These are phyloP conservation scores for Nesidiocoris tenuis DNA, from an alignment of 2,888 invertebrate genomes.

Conservation along the genomic window DNA sequence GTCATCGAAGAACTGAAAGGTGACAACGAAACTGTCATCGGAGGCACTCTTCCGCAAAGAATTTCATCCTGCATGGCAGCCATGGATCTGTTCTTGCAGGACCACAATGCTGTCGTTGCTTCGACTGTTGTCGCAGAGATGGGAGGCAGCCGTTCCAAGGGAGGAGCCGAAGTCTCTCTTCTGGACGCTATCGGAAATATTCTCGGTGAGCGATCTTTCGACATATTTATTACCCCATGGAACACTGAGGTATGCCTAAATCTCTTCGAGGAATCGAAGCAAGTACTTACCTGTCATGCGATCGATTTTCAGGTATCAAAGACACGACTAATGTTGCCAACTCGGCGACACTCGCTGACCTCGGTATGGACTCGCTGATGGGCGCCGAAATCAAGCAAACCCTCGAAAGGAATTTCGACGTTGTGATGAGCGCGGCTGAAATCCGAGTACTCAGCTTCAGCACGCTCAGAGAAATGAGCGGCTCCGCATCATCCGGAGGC, in stretches of 20 bases:
- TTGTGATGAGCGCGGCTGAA: slow-evolving; percentile 87
- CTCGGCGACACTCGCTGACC: slow-evolving; percentile 80
- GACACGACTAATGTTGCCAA: slow-evolving; percentile 77
- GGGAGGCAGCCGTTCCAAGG: slow-evolving; percentile 57
- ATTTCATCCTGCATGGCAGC: slow-evolving; percentile 89
- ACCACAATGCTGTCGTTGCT: slow-evolving; percentile 77
- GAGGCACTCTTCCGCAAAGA: slow-evolving; percentile 94
- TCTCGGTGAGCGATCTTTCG: slow-evolving; percentile 62
- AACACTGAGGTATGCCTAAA: too few relatives aligned
- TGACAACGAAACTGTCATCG: slow-evolving; percentile 85
- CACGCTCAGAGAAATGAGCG: slow-evolving; percentile 58
- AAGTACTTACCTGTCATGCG: too few relatives aligned
- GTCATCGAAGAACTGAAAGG: slow-evolving; percentile 87
- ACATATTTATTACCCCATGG: too few relatives aligned
- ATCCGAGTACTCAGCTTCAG: slow-evolving; percentile 82
- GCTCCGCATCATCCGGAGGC: slow-evolving; percentile 2
- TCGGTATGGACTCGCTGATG: slow-evolving; percentile 98
- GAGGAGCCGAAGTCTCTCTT: slow-evolving; percentile 62
- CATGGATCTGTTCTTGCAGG: slow-evolving; percentile 87
- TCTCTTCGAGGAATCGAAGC: too few relatives aligned
- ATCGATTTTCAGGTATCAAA: slow-evolving; percentile 69
- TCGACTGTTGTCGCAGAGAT: slow-evolving; percentile 88
- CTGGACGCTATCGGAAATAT: slow-evolving; percentile 84
- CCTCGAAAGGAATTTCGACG: slow-evolving; percentile 86
- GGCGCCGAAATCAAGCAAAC: slow-evolving; percentile 98